phyloP scores from a whole-genome alignment of 2,113 vertebrate species.

The Natator depressus region DNA sequence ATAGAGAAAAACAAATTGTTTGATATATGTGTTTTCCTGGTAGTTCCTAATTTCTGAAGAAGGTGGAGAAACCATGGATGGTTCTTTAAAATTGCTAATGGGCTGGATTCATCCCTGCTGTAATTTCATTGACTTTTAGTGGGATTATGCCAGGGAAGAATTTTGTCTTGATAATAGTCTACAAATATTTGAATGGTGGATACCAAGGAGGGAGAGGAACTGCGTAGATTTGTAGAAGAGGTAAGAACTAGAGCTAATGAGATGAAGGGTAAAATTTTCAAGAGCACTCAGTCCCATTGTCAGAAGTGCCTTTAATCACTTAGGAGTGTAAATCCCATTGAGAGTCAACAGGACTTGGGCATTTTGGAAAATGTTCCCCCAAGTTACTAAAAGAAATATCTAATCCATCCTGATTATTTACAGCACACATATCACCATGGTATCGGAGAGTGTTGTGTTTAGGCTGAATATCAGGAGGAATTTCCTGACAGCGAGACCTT shows the following conservation, averaged over 20 bases:
- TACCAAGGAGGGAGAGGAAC: neutral
- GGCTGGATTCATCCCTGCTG: neutral
- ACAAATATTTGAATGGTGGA: neutral
- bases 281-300: neutral
- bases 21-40: slow-evolving; percentile 64
- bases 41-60: slow-evolving; percentile 62
- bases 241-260: neutral
- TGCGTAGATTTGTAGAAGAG: neutral
- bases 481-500: neutral
- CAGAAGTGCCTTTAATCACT: neutral
- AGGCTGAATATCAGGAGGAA: neutral
- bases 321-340: neutral
- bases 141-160: neutral
- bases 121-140: neutral
- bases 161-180: neutral
- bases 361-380: neutral
- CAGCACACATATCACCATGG: neutral
- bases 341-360: neutral
- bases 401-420: neutral
- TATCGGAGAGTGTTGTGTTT: neutral
- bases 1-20: slow-evolving; percentile 69
- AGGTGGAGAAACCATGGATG: slow-evolving; percentile 56
- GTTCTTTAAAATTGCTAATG: slow-evolving; percentile 18
- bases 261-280: neutral
- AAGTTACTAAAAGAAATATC: neutral